Percentiles rank a stretch among this genome's conserved stretches.
Evolutionary conservation across 2,888 invertebrate species (phyloP).

Genomic region (Cephus spinipes): DNA sequence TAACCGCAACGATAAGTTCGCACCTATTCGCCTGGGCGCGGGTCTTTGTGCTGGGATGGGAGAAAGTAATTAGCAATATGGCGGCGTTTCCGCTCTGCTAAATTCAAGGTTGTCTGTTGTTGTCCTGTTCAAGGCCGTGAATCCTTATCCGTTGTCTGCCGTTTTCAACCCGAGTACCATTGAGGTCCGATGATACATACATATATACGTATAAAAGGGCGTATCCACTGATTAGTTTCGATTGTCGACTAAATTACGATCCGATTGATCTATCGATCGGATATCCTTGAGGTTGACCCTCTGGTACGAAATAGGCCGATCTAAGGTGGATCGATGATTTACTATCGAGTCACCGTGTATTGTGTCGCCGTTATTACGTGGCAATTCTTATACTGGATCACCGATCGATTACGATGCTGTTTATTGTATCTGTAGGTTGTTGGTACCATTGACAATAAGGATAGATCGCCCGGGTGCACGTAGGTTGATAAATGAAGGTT

Average conservation of each 20-base stretch:
- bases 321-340: not conserved
- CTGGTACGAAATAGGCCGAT: not conserved
- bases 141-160: not conserved
- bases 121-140: constrained; percentile 15
- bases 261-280: not conserved
- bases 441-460: not conserved
- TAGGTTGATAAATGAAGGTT: not conserved
- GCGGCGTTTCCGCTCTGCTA: constrained; percentile 63
- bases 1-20: constrained; percentile 43
- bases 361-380: constrained; percentile 54
- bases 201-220: not conserved
- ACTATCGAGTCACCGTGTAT: constrained; percentile 26
- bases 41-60: constrained; percentile 28
- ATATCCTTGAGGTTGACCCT: not conserved
- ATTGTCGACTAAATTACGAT: not conserved
- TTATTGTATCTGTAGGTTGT: not conserved
- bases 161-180: not conserved
- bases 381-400: constrained; percentile 55
- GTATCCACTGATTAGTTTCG: not conserved
- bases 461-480: not conserved
- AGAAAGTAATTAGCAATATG: constrained; percentile 63
- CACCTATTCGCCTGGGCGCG: constrained; percentile 54
- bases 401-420: not conserved
- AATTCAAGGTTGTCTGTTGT: constrained; percentile 59
- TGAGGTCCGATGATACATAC: not conserved